Evolutionary conservation across 2,888 invertebrate species (phyloP).

Genomic region (Chalcosyrphus nemorum): DNA sequence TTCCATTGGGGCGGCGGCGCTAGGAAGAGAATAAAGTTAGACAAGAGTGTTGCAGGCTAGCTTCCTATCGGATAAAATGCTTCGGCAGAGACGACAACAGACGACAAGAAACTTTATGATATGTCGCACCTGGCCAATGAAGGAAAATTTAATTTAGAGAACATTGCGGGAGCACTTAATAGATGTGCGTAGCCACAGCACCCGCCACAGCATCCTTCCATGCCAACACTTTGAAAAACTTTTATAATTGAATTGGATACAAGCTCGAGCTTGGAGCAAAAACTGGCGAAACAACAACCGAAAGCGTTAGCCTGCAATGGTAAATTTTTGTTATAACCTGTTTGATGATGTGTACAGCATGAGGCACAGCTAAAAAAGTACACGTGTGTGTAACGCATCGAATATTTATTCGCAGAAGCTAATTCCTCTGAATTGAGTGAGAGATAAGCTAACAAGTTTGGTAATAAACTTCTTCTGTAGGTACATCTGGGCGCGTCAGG

Average conservation of each 20-base stretch:
- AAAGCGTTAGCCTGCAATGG: constrained; percentile 60
- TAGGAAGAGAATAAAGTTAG: constrained; percentile 13
- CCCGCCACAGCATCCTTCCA: background rate
- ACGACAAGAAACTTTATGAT: constrained; percentile 68
- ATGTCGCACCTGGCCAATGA: constrained; percentile 72
- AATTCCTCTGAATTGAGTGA: constrained; percentile 65
- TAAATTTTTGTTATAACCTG: constrained; percentile 50
- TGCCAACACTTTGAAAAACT: constrained; percentile 45
- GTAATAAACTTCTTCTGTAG: constrained; percentile 68
- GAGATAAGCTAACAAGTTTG: constrained; percentile 72
- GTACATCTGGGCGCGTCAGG: constrained; percentile 63
- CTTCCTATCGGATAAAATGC: constrained; percentile 9
- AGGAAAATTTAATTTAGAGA: constrained; percentile 70
- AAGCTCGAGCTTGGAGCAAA: constrained; percentile 57
- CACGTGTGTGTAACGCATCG: constrained; percentile 13
- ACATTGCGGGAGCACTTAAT: constrained; percentile 59
- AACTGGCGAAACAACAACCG: constrained; percentile 21
- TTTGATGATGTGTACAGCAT: constrained; percentile 33
- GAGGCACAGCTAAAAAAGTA: constrained; percentile 17
- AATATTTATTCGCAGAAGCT: constrained; percentile 55
- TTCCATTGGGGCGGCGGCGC: constrained; percentile 25
- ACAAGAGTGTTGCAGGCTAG: constrained; percentile 1
- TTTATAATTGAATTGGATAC: constrained; percentile 71
- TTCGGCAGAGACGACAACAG: background rate
- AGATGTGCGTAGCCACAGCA: constrained; percentile 44